phyloP scores from a whole-genome alignment of 2,888 invertebrate genomes.

The Diachrysia chrysitis region DNA sequence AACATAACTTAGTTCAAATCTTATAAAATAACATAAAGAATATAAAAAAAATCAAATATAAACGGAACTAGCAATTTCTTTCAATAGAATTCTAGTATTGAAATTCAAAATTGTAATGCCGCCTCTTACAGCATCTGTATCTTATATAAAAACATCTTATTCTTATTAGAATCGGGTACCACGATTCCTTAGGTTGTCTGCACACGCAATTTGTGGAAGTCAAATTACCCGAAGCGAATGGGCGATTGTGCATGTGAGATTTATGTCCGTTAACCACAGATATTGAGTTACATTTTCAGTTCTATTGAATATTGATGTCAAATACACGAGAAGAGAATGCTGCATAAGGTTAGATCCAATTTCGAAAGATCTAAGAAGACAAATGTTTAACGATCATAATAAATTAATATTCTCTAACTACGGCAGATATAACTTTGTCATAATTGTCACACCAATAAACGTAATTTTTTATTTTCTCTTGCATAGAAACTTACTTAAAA shows the following conservation, averaged over 20 bases:
- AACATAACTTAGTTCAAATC: no score
- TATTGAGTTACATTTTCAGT: slow-evolving; percentile 4
- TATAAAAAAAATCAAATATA: background rate
- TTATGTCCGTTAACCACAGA: background rate
- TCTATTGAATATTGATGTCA: slow-evolving; percentile 1
- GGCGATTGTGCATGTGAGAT: slow-evolving; percentile 1
- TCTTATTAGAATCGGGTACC: slow-evolving; percentile 25
- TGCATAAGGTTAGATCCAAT: background rate
- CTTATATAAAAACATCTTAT: slow-evolving; percentile 37
- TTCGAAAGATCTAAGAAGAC: no score
- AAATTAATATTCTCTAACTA: no score
- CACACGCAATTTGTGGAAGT: slow-evolving; percentile 1
- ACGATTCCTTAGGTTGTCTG: slow-evolving; percentile 13
- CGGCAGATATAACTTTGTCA: no score
- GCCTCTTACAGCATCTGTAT: slow-evolving; percentile 14
- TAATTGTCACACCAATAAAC: no score
- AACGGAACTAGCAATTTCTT: background rate
- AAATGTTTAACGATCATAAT: no score
- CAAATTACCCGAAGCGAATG: slow-evolving; percentile 4
- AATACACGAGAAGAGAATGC: background rate
- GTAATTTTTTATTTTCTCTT: no score
- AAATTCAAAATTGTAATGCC: slow-evolving; percentile 16
- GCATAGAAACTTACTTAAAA: no score
- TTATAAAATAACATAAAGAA: no score
- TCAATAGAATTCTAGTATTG: slow-evolving; percentile 11